Evolutionary conservation across 2,113 vertebrate species (phyloP).

Genomic region (Spea multiplicata): DNA sequence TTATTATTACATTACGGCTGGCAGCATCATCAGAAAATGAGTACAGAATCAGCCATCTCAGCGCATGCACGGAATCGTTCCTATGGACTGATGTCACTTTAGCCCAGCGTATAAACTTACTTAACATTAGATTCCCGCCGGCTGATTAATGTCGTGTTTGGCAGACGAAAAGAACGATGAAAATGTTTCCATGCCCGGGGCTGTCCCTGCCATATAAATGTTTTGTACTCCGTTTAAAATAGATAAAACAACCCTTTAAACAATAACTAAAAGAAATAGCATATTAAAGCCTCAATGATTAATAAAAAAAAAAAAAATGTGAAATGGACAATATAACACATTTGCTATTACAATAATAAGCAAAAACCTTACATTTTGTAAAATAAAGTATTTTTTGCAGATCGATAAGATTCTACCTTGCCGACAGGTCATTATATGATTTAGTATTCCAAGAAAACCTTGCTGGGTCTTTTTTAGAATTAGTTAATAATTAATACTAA

Average conservation of each 20-base stretch:
- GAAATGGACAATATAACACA: too few relatives aligned
- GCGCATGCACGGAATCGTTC: neutral
- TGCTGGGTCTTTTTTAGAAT: too few relatives aligned
- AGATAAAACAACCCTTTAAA: neutral
- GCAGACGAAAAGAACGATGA: conserved; percentile 9
- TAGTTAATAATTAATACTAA: too few relatives aligned
- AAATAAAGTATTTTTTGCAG: too few relatives aligned
- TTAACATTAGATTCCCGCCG: conserved; percentile 6
- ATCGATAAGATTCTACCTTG: too few relatives aligned
- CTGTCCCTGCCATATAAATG: neutral
- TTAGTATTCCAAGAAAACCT: too few relatives aligned
- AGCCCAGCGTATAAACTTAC: conserved; percentile 13
- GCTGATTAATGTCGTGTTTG: conserved; percentile 25
- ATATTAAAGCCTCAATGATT: neutral
- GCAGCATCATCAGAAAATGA: neutral
- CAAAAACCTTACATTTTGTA: too few relatives aligned
- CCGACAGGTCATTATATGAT: too few relatives aligned
- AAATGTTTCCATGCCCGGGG: conserved; percentile 10
- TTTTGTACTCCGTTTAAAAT: neutral
- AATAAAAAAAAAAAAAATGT: too few relatives aligned
- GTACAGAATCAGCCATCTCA: conserved; percentile 30
- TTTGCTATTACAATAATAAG: too few relatives aligned
- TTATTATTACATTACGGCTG: conserved; percentile 21
- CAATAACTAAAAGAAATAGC: neutral
- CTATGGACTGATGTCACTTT: conserved; percentile 10